Base-by-base conservation (phyloP, 1,140 invertebrate species). In the Zaprionus kolodkinae region DNA sequence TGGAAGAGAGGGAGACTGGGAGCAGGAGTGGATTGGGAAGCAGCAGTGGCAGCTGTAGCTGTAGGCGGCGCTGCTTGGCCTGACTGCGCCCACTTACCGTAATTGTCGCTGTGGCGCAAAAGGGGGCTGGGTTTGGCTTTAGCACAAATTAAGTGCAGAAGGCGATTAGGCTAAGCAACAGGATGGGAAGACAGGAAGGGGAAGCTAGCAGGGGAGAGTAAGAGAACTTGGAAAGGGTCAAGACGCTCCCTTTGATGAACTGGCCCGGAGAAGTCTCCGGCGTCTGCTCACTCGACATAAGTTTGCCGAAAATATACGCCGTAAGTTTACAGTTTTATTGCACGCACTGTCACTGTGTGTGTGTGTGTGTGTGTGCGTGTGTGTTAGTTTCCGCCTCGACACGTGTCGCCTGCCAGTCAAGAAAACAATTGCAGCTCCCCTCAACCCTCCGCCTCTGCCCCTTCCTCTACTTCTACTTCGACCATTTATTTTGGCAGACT, bases 121-220 rank as follows among this genome's bases (percentile, higher is more conserved):
- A 21, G 21, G 45, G 17, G 21, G 65, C 68, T 66, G 72, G 50
- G 64, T 62, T 52, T 55, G 61, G 48, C 48, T 36, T 25, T 63
- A 36, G 62, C 25, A 66, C 74, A 78, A 88, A 87, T 87, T 87
- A 87, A 87, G 85, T 87, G 84, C 85, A 87, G 84, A 89, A 80
- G 78, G 64, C 80, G 80, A 78, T 87, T 84, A 89, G 73, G 68
- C 45, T 36, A 25, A 43, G 27, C 3, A 54, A 65, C 6, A 13
- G 48, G 15, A 6, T 15, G 15, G n/a, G 5, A 2, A 1, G 21
- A 2, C 21, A 21, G 21, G 17, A 60, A 43, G 7, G 27, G 30
- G n/a, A 10, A n/a, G 12, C 10, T 9, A 36, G 15, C 27, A n/a
- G n/a, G n/a, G n/a, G n/a, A n/a, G n/a, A n/a, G n/a, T n/a, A n/a